Evolutionary conservation across 2,888 invertebrate species (phyloP), one percentile per base, ranked within the genome.

Genomic region (Eurois occulta): DNA sequence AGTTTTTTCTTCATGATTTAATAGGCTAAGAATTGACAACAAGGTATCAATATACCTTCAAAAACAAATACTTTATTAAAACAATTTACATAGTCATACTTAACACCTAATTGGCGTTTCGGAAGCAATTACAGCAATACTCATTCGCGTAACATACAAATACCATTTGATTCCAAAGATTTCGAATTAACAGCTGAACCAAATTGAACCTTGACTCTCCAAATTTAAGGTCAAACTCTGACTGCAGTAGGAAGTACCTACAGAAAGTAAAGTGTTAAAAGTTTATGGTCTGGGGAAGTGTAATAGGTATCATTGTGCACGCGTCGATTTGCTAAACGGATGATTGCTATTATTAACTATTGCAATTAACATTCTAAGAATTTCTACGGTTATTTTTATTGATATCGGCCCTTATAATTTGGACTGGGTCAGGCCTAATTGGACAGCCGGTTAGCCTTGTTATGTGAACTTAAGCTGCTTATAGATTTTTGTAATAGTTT

Each of bases 41-140:
- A 18, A 38, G 11, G 38, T 43, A 58, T 28, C n/a, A 28, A 18
- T 1, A 16, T 72, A 48, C 2, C 32, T 73, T 7, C 24, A 35
- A 43, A 77, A 76, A 77, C 77, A 80, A 87, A 81, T 84, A 60
- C 21, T 21, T 1, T 35, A 18, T 18, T 69, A 79, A 74, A 86
- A 83, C 82, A 86, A 81, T 81, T 79, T 84, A 88, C 81, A 86
- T 86, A 81, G 72, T 69, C 81, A 86, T 83, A 87, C 81, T 80
- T 88, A 88, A 89, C 84, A 88, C 35, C n/a, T 77, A 91, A 91
- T 90, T 89, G 90, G 83, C 88, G 85, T 88, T 89, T 91, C 87
- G 85, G 87, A 89, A 89, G 86, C 88, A 90, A 92, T 91, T 92
- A 92, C 89, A 89, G 80, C 81, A 88, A 89, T 90, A 87, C 85